Percentiles rank a stretch among this genome's conserved stretches.
Conservation (phyloP, 2,113 vertebrate species). For the Centropus unirufus region DNA sequence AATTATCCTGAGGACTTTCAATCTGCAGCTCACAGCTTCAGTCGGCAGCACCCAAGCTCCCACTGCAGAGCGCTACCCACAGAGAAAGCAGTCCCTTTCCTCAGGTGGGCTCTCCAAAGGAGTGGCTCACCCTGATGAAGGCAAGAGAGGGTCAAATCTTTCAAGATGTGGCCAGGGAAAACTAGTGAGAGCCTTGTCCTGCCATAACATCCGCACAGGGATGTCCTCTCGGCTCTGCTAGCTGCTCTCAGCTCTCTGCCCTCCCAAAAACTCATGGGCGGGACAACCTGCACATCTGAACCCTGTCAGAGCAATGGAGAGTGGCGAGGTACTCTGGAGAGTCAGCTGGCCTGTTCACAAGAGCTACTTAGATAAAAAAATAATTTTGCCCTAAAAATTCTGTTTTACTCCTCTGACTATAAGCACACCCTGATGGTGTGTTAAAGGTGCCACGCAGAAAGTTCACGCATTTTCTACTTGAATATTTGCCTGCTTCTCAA, state of each 20-base stretch:
- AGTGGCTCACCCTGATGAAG: not conserved
- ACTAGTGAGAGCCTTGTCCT: not conserved
- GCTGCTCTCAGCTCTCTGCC: not conserved
- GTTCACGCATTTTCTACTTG: not conserved
- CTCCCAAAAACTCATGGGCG: not conserved
- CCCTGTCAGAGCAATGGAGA: not conserved
- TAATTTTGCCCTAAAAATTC: not conserved
- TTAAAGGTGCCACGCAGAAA: rapidly evolving
- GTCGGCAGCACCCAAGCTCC: not conserved
- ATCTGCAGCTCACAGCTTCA: not conserved
- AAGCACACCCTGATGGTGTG: not conserved
- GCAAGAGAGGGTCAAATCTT: not conserved
- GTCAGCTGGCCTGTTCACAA: not conserved
- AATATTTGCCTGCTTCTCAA: not conserved
- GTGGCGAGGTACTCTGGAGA: not conserved
- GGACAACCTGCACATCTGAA: not conserved
- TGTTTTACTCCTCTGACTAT: not conserved
- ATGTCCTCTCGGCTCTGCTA: rapidly evolving
- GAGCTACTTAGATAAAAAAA: not conserved
- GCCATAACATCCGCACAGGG: not conserved
- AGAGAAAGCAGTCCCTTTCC: not conserved
- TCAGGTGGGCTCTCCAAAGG: rapidly evolving
- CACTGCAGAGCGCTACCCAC: rapidly evolving
- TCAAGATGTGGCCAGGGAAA: not conserved
- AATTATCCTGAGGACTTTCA: not conserved